Percentiles rank a stretch among this genome's conserved stretches.
These are phyloP conservation scores for Tachyglossus aculeatus DNA, from an alignment of 2,797 vertebrate species.

Conservation along the genomic window DNA sequence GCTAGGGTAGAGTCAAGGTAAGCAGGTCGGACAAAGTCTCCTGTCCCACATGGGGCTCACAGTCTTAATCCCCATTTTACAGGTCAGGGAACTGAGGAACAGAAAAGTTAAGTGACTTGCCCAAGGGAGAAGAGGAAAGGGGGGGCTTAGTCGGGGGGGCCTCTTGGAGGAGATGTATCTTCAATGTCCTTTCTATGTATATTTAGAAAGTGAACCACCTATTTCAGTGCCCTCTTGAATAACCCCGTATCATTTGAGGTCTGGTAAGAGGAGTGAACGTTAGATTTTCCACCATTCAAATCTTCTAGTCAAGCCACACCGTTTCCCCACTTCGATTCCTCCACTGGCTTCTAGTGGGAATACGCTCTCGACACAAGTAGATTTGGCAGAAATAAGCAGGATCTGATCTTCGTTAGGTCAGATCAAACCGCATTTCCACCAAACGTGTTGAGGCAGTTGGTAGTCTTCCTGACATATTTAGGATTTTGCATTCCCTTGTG, in stretches of 20 bases:
- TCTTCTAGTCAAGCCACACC: conserved; percentile 5
- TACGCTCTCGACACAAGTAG: not conserved
- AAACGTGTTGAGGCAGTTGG: conserved; percentile 50
- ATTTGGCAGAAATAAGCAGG: conserved; percentile 22
- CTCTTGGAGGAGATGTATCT: too few species aligned
- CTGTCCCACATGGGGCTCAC: too few species aligned
- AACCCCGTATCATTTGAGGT: not conserved
- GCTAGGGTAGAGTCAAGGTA: too few species aligned
- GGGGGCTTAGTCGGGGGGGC: too few species aligned
- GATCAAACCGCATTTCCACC: conserved; percentile 39
- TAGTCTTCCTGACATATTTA: conserved; percentile 34
- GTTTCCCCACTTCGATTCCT: not conserved
- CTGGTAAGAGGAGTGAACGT: not conserved
- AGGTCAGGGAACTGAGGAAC: too few species aligned
- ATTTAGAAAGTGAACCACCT: too few species aligned
- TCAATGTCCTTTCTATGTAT: too few species aligned
- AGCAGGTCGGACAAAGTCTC: too few species aligned
- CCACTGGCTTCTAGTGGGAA: not conserved
- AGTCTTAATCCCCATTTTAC: too few species aligned
- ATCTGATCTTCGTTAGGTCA: not conserved
- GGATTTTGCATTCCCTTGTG: conserved; percentile 25
- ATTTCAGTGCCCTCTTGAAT: conserved; percentile 5
- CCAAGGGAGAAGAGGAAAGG: too few species aligned
- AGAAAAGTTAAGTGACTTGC: too few species aligned
- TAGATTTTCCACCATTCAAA: not conserved